Conservation (phyloP, 92 coral and sea anemone genomes). For the Palythoa grandis region DNA sequence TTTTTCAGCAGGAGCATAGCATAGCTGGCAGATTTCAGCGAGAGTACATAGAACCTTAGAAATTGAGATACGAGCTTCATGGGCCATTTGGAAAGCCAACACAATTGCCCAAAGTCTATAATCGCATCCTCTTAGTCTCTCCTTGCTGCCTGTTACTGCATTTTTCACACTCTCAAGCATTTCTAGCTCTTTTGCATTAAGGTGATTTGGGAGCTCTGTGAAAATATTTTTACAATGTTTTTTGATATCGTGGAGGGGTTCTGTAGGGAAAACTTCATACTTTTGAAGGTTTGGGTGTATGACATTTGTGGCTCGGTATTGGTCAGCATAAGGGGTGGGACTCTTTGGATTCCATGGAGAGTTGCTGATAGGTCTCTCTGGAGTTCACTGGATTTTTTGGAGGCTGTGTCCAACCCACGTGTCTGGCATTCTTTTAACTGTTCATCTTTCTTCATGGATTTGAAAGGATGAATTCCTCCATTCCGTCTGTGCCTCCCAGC, state of each 20-base stretch:
- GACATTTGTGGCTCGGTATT: not conserved
- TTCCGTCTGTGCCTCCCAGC: slow-evolving; percentile 42
- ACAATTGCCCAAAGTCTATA: not conserved
- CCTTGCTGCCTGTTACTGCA: slow-evolving; percentile 26
- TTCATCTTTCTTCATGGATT: slow-evolving; percentile 29
- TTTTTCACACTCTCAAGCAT: slow-evolving; percentile 6
- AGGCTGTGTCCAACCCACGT: slow-evolving; percentile 1
- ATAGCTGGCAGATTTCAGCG: slow-evolving; percentile 25
- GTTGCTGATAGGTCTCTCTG: slow-evolving; percentile 6
- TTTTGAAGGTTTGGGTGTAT: slow-evolving; percentile 8
- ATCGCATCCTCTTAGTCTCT: slow-evolving; percentile 14
- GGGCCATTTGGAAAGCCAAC: slow-evolving; percentile 17
- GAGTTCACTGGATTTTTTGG: slow-evolving; percentile 2
- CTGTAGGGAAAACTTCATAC: slow-evolving; percentile 1
- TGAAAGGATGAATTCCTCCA: slow-evolving; percentile 39
- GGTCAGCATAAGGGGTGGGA: slow-evolving; percentile 2
- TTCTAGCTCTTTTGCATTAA: slow-evolving; percentile 7
- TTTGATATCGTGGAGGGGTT: slow-evolving; percentile 15
- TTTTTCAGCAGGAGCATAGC: slow-evolving; percentile 58
- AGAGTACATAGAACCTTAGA: slow-evolving; percentile 13
- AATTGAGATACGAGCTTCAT: not conserved
- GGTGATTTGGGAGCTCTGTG: slow-evolving; percentile 6
- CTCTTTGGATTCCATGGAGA: slow-evolving; percentile 17
- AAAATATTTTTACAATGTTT: slow-evolving; percentile 9
- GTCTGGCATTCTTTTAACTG: slow-evolving; percentile 31